A percentile compares a stretch with the other conserved stretches of the same genome.
phyloP scores from a whole-genome alignment of 1,140 invertebrate species.

The Drosophila murphyi region DNA sequence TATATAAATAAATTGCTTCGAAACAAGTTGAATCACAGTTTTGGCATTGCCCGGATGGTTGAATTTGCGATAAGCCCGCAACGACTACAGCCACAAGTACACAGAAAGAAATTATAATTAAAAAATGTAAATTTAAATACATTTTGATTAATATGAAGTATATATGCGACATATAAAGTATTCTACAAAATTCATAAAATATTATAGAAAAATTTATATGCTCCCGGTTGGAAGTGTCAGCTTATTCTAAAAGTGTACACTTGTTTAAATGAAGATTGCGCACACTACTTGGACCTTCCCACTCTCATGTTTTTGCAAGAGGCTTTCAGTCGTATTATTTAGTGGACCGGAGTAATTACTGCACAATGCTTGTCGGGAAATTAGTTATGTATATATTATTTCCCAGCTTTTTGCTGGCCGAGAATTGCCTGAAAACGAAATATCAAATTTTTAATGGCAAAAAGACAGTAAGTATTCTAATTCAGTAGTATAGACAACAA shows the following conservation, averaged over 20 bases:
- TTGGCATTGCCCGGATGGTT: constrained; percentile 15
- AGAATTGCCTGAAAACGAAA: constrained; percentile 5
- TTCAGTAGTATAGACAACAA: neutral
- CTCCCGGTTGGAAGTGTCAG: no score
- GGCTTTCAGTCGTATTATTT: constrained; percentile 42
- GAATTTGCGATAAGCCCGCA: constrained; percentile 22
- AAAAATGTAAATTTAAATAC: no score
- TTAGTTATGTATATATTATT: constrained; percentile 41
- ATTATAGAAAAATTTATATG: neutral
- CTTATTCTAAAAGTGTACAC: constrained; percentile 9
- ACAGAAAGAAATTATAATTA: neutral
- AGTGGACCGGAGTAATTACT: constrained; percentile 3
- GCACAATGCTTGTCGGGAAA: constrained; percentile 40
- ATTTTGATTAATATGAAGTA: neutral
- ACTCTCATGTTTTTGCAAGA: constrained; percentile 19
- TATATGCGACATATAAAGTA: no score
- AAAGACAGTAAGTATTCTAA: neutral
- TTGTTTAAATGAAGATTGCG: neutral
- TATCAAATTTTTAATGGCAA: neutral
- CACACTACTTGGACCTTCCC: constrained; percentile 5
- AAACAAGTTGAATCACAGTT: constrained; percentile 17
- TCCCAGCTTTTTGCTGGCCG: neutral
- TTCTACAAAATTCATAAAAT: no score
- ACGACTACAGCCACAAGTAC: neutral
- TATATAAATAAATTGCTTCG: neutral